A percentile compares a stretch with the other conserved stretches of the same genome.
These are phyloP conservation scores for Pteropus alecto DNA, from an alignment of 2,113 vertebrate species.

Conservation along the genomic window DNA sequence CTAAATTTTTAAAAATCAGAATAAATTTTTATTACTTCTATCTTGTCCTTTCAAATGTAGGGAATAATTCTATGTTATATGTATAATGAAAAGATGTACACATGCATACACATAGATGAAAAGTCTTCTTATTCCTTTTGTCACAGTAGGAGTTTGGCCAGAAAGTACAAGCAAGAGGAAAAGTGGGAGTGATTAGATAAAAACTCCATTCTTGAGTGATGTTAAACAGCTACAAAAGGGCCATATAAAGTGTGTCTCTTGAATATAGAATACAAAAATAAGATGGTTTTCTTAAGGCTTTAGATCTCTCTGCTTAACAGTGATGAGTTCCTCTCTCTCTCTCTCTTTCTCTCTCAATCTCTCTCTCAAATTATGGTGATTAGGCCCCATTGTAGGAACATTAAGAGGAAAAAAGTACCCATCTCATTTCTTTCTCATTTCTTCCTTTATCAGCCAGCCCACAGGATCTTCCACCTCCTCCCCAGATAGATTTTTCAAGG, in stretches of 20 bases:
- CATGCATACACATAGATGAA: background rate
- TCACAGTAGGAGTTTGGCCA: background rate
- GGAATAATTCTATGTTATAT: background rate
- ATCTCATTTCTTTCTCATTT: constrained; percentile 20
- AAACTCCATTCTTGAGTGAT: background rate
- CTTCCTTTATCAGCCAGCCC: constrained; percentile 60
- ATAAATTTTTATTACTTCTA: background rate
- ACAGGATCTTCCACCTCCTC: constrained; percentile 68
- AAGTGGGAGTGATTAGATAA: background rate
- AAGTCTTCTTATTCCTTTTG: background rate
- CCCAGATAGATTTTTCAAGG: constrained; percentile 62
- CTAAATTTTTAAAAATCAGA: background rate
- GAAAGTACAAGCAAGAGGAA: background rate
- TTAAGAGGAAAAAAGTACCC: background rate
- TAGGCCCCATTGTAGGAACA: background rate
- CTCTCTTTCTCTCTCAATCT: background rate
- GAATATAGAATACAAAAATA: background rate
- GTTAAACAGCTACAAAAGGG: background rate
- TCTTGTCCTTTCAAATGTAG: background rate
- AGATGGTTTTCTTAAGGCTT: background rate
- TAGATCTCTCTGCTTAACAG: background rate
- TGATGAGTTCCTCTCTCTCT: background rate
- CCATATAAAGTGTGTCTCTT: background rate
- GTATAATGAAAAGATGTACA: background rate
- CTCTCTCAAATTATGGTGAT: background rate